Evolutionary conservation across 2,797 vertebrate genomes (phyloP), one percentile per base, ranked within the genome.

Genomic region (Acrocephalus scirpaceus): DNA sequence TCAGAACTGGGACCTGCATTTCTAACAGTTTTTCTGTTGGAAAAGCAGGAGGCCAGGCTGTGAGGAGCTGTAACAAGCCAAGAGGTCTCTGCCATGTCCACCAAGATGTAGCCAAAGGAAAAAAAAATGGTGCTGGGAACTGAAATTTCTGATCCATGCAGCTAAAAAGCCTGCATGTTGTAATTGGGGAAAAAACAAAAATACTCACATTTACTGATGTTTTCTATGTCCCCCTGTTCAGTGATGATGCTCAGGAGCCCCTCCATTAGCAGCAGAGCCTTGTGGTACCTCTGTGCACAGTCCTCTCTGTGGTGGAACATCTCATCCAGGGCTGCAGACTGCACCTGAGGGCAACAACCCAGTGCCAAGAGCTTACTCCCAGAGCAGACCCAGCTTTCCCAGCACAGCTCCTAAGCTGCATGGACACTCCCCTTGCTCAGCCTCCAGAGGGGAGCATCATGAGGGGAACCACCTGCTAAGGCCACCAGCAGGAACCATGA

Each of bases 281-380:
- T 99, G 81, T 99, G 98, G 97, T 99, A 99, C 91, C 99, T 98
- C 82, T 99, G 98, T 15, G 98, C 95, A 2, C 99, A 99, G 47
- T 98, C 98, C 82, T 98, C 98, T 26, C 98, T 98, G 60, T 98
- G 98, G 90, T 99, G 99, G 96, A 99, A 99, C 99, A 99, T 99
- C 98, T 99, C 99, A 60, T 99, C 99, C 88, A 99, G 97, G 18
- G 99, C 99, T 8, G 99, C 99, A 21, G 99, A 98, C 95, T 99
- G 99, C 10, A 99, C 99, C 99, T 99, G 95, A 51, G 85, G 30
- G 80, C 38, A 88, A 70, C 32, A 84, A 45, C n/a, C 54, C 61
- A 83, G 0, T 3, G 11, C 15, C 26, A 20, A 58, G 32, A 67
- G 30, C 26, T 95, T 30, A 95, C 11, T 70, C 40, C 17, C n/a